Evolutionary conservation across 2,888 invertebrate genomes (phyloP).

Genomic region (Tipula unca): DNA sequence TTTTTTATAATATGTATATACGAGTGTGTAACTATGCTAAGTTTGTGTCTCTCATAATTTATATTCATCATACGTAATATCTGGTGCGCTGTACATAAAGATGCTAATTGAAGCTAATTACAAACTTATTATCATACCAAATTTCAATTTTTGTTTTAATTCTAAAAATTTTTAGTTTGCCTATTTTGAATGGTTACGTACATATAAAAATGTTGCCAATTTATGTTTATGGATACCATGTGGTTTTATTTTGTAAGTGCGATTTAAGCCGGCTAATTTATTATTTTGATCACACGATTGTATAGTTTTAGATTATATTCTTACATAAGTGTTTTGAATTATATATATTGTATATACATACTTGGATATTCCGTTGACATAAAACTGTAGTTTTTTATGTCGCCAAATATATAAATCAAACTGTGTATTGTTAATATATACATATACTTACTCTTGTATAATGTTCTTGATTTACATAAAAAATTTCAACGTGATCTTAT

Average conservation of each 20-base stretch:
- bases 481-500: background rate
- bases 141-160: background rate
- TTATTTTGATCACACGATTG: background rate
- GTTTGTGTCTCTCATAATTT: background rate
- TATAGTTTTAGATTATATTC: background rate
- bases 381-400: background rate
- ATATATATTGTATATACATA: background rate
- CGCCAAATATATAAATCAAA: background rate
- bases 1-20: background rate
- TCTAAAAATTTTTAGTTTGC: too few species aligned
- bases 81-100: background rate
- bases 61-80: background rate
- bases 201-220: background rate
- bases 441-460: background rate
- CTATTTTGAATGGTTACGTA: background rate
- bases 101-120: background rate
- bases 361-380: background rate
- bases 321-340: background rate
- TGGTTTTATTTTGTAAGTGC: background rate
- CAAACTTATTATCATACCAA: background rate
- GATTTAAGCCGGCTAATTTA: background rate
- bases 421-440: background rate
- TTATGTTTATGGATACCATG: background rate
- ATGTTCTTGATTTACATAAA: background rate
- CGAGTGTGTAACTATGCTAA: too few species aligned